These are phyloP conservation scores for Lampris incognitus DNA, from an alignment of 2,113 vertebrate genomes.

Conservation along the genomic window DNA sequence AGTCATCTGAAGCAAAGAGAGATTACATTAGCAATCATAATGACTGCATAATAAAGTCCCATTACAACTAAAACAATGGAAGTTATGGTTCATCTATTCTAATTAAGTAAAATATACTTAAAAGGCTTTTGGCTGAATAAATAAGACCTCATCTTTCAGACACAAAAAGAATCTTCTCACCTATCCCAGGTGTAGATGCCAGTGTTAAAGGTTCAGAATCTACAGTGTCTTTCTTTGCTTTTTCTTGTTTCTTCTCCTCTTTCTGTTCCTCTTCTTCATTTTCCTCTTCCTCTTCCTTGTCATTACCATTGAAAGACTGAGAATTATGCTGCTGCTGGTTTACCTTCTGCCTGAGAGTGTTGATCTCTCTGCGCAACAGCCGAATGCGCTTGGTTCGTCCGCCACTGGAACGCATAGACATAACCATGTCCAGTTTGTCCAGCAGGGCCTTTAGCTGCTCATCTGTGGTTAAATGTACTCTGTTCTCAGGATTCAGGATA, in stretches of 20 bases:
- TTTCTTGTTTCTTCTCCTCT: slow-evolving; percentile 51
- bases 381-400: slow-evolving; percentile 93
- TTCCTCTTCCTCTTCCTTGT: slow-evolving; percentile 41
- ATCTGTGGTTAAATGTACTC: slow-evolving; percentile 90
- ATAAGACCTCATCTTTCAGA: neutral
- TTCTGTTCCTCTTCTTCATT: slow-evolving; percentile 72
- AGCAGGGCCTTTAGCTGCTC: slow-evolving; percentile 93
- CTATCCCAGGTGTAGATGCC: slow-evolving; percentile 58
- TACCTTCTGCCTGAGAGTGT: slow-evolving; percentile 87
- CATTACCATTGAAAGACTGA: slow-evolving; percentile 77
- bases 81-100: neutral
- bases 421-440: slow-evolving; percentile 93
- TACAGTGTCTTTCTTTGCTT: slow-evolving; percentile 33
- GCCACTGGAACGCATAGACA: slow-evolving; percentile 90
- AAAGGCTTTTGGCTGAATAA: neutral
- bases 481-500: slow-evolving; percentile 90
- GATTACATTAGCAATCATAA: neutral
- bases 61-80: neutral
- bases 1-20: slow-evolving; percentile 81
- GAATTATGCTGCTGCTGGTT: slow-evolving; percentile 86
- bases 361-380: slow-evolving; percentile 93
- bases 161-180: slow-evolving; percentile 27
- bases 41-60: neutral
- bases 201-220: slow-evolving; percentile 56
- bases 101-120: too few relatives aligned